Percentiles rank a stretch among this genome's conserved stretches.
Evolutionary conservation across 2,888 invertebrate genomes (phyloP).

Genomic region (Agrochola circellaris): DNA sequence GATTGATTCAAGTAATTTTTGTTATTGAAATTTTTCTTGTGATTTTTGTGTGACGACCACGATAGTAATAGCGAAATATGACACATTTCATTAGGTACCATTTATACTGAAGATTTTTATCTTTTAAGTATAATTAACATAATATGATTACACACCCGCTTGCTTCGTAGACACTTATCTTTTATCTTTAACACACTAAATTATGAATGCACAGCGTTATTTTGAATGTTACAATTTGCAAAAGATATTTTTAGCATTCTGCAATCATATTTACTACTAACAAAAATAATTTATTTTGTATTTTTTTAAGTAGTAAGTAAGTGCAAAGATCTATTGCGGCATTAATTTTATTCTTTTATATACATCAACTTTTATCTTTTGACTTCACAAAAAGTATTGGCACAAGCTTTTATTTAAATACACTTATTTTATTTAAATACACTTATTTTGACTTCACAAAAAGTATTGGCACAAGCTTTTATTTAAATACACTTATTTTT

Average conservation of each 20-base stretch:
- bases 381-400: not conserved
- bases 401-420: slow-evolving; percentile 30
- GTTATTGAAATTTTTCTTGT: not conserved
- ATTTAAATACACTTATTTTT: slow-evolving; percentile 13
- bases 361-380: not conserved
- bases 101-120: slow-evolving; percentile 37
- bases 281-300: not conserved
- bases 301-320: too few species aligned
- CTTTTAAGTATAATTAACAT: slow-evolving; percentile 28
- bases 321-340: not conserved
- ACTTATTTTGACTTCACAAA: not conserved
- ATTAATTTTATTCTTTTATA: not conserved
- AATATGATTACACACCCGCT: slow-evolving; percentile 48
- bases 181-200: slow-evolving; percentile 35
- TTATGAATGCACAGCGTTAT: slow-evolving; percentile 44
- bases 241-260: slow-evolving; percentile 18
- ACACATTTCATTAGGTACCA: slow-evolving; percentile 23
- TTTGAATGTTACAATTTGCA: slow-evolving; percentile 30
- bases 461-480: slow-evolving; percentile 28
- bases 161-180: slow-evolving; percentile 54
- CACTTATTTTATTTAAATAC: slow-evolving; percentile 17
- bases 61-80: slow-evolving; percentile 10
- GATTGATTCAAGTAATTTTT: slow-evolving; percentile 30
- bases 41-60: not conserved
- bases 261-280: slow-evolving; percentile 8